Percentiles rank a stretch among this genome's conserved stretches.
Conservation (phyloP, 2,888 invertebrate genomes). For the Merodon equestris region DNA sequence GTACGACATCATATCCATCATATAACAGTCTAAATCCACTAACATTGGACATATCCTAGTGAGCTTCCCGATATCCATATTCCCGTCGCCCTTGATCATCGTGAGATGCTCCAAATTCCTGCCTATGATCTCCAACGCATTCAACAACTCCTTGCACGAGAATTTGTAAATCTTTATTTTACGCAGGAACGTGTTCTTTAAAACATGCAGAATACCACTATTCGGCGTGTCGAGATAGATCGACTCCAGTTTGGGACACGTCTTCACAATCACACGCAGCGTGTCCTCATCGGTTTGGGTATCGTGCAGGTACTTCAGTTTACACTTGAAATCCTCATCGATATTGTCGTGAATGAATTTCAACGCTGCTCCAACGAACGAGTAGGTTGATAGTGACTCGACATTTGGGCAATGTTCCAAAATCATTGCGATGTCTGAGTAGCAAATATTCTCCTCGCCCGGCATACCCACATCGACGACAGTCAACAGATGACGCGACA, state of each 20-base stretch:
- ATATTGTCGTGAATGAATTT: conserved; percentile 81
- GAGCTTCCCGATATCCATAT: conserved; percentile 82
- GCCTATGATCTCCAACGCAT: conserved; percentile 81
- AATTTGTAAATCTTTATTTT: conserved; percentile 84
- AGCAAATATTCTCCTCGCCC: conserved; percentile 85
- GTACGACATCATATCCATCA: conserved; percentile 82
- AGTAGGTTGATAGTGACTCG: conserved; percentile 83
- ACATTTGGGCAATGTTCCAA: conserved; percentile 83
- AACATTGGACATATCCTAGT: conserved; percentile 82
- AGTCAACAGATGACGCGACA: conserved; percentile 81
- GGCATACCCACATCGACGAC: conserved; percentile 85
- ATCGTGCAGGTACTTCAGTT: conserved; percentile 84
- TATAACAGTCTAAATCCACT: conserved; percentile 83
- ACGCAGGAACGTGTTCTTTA: conserved; percentile 76
- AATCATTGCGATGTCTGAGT: conserved; percentile 83
- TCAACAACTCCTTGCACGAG: conserved; percentile 82
- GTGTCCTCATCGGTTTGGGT: conserved; percentile 82
- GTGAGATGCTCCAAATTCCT: conserved; percentile 81
- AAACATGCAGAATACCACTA: conserved; percentile 76
- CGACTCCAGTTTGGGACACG: conserved; percentile 83
- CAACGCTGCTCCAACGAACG: conserved; percentile 84
- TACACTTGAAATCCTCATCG: conserved; percentile 82
- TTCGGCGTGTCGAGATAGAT: conserved; percentile 84
- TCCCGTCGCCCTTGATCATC: conserved; percentile 81
- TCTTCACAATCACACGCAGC: conserved; percentile 81